Conservation (phyloP, 2,888 invertebrate genomes). For the Drosophila suboccidentalis region DNA sequence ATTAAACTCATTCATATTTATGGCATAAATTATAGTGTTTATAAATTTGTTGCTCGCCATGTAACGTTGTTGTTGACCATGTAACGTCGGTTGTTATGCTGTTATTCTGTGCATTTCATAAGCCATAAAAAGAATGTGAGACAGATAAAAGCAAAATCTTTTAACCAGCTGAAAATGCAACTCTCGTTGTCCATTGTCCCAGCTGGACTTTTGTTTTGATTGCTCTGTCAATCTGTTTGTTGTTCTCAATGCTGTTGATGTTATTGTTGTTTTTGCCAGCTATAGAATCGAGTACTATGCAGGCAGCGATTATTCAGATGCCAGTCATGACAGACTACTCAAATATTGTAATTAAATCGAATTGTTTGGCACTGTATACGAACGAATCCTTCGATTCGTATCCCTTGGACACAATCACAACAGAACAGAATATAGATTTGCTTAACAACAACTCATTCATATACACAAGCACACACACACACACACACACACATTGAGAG, state of each 20-base stretch:
- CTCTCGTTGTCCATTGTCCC: constrained; percentile 18
- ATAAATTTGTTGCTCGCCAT: constrained; percentile 31
- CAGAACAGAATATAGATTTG: constrained; percentile 13
- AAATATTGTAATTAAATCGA: constrained; percentile 58
- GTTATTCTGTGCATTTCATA: constrained; percentile 15
- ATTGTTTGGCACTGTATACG: constrained; percentile 28
- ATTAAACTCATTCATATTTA: constrained; percentile 56
- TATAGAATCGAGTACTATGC: constrained; percentile 22
- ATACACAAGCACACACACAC: background rate
- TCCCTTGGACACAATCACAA: constrained; percentile 4
- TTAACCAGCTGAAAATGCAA: constrained; percentile 8
- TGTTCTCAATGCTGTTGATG: constrained; percentile 3
- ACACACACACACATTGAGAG: background rate
- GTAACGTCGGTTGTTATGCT: constrained; percentile 5
- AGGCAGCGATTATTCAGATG: constrained; percentile 29
- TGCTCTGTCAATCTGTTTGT: constrained; percentile 17
- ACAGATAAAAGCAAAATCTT: constrained; percentile 14
- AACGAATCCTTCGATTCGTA: background rate
- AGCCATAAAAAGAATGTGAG: constrained; percentile 23
- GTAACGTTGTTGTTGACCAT: constrained; percentile 5
- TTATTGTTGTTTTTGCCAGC: constrained; percentile 7
- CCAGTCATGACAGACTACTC: constrained; percentile 3
- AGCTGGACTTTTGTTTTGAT: constrained; percentile 13
- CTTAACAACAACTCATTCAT: constrained; percentile 3
- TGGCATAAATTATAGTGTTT: constrained; percentile 40